Conservation (phyloP, 2,797 vertebrate genomes). For the Darevskia nairensis region DNA sequence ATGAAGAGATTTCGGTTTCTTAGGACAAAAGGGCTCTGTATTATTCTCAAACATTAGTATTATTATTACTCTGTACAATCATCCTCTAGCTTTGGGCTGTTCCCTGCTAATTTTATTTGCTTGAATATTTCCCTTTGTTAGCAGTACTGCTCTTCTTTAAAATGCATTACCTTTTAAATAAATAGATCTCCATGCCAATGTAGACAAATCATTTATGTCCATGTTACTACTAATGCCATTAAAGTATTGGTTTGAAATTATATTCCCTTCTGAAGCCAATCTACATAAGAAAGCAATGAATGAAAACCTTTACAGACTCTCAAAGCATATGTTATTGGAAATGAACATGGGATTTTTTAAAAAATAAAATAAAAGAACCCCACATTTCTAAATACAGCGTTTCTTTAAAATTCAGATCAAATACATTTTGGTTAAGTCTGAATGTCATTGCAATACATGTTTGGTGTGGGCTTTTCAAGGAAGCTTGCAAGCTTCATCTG, state of each 20-base stretch:
- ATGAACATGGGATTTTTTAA: constrained; percentile 56
- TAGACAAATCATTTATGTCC: constrained; percentile 50
- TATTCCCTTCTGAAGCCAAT: constrained; percentile 43
- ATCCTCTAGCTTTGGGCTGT: constrained; percentile 29
- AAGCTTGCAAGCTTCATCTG: constrained; percentile 67
- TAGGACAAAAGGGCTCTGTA: constrained; percentile 5
- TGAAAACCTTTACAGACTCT: constrained; percentile 52
- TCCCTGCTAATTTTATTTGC: constrained; percentile 31
- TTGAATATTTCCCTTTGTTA: constrained; percentile 47
- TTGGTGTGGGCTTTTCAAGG: constrained; percentile 59
- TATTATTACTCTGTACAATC: constrained; percentile 9
- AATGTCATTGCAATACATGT: constrained; percentile 73
- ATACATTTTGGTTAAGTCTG: constrained; percentile 73
- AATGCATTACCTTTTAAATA: constrained; percentile 56
- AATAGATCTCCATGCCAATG: constrained; percentile 39
- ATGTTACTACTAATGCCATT: constrained; percentile 52
- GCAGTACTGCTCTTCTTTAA: constrained; percentile 39
- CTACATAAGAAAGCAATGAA: constrained; percentile 47
- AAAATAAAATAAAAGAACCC: constrained; percentile 50
- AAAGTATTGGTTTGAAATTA: constrained; percentile 51
- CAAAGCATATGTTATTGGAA: constrained; percentile 28
- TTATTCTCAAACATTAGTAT: constrained; percentile 40
- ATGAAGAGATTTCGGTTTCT: constrained; percentile 1
- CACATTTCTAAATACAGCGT: constrained; percentile 60
- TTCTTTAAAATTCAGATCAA: constrained; percentile 65